phyloP scores from a whole-genome alignment of 2,113 vertebrate genomes.

The Carassius auratus region DNA sequence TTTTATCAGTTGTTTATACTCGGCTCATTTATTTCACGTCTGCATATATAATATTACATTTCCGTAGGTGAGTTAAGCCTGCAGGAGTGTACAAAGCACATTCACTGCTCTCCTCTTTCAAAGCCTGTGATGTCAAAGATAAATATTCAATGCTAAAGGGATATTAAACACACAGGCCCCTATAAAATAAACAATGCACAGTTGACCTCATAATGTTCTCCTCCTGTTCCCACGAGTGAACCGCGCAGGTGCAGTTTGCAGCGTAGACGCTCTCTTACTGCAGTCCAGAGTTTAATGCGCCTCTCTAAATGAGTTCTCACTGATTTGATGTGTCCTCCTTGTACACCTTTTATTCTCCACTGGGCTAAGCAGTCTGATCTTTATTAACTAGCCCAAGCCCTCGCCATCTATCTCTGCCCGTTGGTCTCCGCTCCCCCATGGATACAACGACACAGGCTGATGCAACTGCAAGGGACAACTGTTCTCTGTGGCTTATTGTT shows the following conservation, averaged over 20 bases:
- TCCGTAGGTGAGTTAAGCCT: neutral
- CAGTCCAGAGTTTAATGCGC: constrained; percentile 31
- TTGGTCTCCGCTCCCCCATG: constrained; percentile 43
- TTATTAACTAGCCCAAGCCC: constrained; percentile 58
- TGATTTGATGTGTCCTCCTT: constrained; percentile 46
- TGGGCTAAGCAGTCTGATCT: constrained; percentile 58
- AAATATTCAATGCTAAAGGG: constrained; percentile 32
- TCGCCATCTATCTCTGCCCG: constrained; percentile 56
- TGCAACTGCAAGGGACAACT: constrained; percentile 30
- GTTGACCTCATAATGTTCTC: constrained; percentile 52
- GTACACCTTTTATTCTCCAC: constrained; percentile 50
- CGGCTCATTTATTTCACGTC: neutral
- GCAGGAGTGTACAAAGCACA: neutral
- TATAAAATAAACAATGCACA: constrained; percentile 40
- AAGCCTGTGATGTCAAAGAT: constrained; percentile 46
- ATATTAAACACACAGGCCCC: constrained; percentile 43
- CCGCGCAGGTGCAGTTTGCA: constrained; percentile 43
- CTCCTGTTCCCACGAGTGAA: constrained; percentile 31
- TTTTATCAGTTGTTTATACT: constrained; percentile 13
- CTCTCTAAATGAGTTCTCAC: constrained; percentile 51
- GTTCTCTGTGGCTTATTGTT: constrained; percentile 29
- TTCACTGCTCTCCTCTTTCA: neutral
- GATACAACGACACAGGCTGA: constrained; percentile 40
- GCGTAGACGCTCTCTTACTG: constrained; percentile 3
- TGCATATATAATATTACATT: neutral